These are phyloP conservation scores for Bedellia somnulentella DNA, from an alignment of 2,888 invertebrate genomes.

Conservation along the genomic window DNA sequence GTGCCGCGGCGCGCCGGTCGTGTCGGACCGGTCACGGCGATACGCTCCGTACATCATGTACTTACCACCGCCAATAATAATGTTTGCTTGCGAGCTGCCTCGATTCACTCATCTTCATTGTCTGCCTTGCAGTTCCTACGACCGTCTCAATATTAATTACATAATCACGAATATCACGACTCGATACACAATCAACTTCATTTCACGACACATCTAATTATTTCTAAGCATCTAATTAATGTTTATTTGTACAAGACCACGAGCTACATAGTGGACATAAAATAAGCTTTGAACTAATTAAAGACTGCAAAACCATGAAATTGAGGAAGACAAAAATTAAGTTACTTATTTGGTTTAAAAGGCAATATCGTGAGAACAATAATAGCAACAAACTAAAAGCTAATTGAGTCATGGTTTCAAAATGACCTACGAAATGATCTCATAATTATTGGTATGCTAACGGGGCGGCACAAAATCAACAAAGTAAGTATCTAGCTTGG, in stretches of 20 bases:
- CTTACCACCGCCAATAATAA: constrained; percentile 4
- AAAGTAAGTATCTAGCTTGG: constrained; percentile 40
- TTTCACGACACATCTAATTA: too few species aligned
- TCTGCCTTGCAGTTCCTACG: not conserved
- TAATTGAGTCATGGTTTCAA: not conserved
- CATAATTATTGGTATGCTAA: constrained; percentile 42
- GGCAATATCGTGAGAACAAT: too few species aligned
- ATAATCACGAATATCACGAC: too few species aligned
- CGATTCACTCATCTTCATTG: not conserved
- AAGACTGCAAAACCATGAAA: too few species aligned
- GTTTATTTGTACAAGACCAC: too few species aligned
- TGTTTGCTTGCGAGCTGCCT: not conserved
- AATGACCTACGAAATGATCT: constrained; percentile 47
- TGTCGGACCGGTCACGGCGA: constrained; percentile 40
- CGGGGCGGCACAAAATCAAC: constrained; percentile 42
- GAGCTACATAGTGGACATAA: too few species aligned
- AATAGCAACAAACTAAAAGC: not conserved
- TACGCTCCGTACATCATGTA: constrained; percentile 9
- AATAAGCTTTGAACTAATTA: too few species aligned
- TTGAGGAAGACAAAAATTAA: too few species aligned
- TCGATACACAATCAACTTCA: too few species aligned
- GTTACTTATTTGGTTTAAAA: too few species aligned
- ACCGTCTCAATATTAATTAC: too few species aligned
- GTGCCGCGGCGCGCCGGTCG: constrained; percentile 22
- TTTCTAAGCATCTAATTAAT: too few species aligned